These are phyloP conservation scores for Melinaea marsaeus DNA, from an alignment of 2,888 invertebrate species.

Conservation along the genomic window DNA sequence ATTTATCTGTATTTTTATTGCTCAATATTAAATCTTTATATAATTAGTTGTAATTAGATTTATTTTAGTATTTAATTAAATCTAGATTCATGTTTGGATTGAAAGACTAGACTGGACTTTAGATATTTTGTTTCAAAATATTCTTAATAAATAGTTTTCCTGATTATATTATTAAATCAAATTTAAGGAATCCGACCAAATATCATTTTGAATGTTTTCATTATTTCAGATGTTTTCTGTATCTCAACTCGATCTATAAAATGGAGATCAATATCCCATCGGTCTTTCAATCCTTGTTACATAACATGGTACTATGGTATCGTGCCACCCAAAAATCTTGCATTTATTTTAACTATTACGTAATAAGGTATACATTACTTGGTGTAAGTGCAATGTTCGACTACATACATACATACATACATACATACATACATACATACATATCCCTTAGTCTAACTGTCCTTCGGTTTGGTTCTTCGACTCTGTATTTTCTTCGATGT, in stretches of 20 bases:
- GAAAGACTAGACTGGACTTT: slow-evolving; percentile 14
- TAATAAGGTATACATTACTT: slow-evolving; percentile 52
- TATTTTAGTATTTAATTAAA: slow-evolving; percentile 41
- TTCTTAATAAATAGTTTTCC: too few species aligned
- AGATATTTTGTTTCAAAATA: slow-evolving; percentile 9
- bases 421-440: slow-evolving; percentile 33
- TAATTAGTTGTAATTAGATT: slow-evolving; percentile 40
- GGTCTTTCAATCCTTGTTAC: slow-evolving; percentile 27
- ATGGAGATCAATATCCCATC: too few species aligned
- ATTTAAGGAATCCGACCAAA: too few species aligned
- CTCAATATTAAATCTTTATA: slow-evolving; percentile 50
- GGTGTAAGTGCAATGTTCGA: slow-evolving; percentile 65
- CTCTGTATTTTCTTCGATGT: slow-evolving; percentile 42
- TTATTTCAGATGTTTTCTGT: too few species aligned
- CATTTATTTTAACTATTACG: slow-evolving; percentile 64
- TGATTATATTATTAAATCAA: too few species aligned
- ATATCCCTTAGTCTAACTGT: slow-evolving; percentile 38
- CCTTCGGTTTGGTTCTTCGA: slow-evolving; percentile 45
- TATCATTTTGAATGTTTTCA: too few species aligned
- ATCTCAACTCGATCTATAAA: too few species aligned
- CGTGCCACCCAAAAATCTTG: slow-evolving; percentile 72
- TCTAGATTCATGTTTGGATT: slow-evolving; percentile 34
- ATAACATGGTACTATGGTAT: slow-evolving; percentile 21
- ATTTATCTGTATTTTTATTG: slow-evolving; percentile 54
- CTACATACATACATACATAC: slow-evolving; percentile 26